A percentile compares a stretch with the other conserved stretches of the same genome.
These are phyloP conservation scores for Magallana nippona DNA, from an alignment of 2,888 invertebrate genomes.

Conservation along the genomic window DNA sequence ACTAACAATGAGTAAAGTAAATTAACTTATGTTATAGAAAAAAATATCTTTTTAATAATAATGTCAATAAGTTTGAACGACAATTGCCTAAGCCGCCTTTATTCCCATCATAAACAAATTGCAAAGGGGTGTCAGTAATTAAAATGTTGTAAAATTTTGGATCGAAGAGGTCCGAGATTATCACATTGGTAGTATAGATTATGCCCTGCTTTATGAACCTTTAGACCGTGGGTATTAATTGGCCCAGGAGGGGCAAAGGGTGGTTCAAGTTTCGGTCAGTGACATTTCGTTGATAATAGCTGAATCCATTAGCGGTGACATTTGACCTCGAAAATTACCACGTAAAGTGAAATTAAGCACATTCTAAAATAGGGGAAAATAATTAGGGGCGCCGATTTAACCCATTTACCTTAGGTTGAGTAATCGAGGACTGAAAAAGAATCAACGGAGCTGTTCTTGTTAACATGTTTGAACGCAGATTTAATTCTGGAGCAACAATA, in stretches of 20 bases:
- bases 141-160: not conserved
- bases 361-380: not conserved
- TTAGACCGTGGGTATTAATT: slow-evolving; percentile 17
- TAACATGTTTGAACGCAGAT: too few relatives aligned
- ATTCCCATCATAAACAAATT: not conserved
- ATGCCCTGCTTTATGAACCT: not conserved
- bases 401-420: not conserved
- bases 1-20: not conserved
- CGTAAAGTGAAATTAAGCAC: slow-evolving; percentile 7
- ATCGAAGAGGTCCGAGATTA: not conserved
- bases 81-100: not conserved
- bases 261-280: slow-evolving; percentile 5
- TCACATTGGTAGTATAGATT: not conserved
- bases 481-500: too few relatives aligned
- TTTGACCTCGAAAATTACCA: slow-evolving; percentile 29
- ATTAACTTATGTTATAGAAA: not conserved
- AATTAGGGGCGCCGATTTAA: not conserved
- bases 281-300: not conserved
- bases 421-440: not conserved
- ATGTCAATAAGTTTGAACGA: not conserved
- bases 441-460: too few relatives aligned
- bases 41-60: too few relatives aligned
- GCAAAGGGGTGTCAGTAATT: not conserved
- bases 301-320: not conserved
- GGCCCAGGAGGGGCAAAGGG: not conserved